Evolutionary conservation across 2,888 invertebrate genomes (phyloP).

Genomic region (Cheiracanthium punctorium): DNA sequence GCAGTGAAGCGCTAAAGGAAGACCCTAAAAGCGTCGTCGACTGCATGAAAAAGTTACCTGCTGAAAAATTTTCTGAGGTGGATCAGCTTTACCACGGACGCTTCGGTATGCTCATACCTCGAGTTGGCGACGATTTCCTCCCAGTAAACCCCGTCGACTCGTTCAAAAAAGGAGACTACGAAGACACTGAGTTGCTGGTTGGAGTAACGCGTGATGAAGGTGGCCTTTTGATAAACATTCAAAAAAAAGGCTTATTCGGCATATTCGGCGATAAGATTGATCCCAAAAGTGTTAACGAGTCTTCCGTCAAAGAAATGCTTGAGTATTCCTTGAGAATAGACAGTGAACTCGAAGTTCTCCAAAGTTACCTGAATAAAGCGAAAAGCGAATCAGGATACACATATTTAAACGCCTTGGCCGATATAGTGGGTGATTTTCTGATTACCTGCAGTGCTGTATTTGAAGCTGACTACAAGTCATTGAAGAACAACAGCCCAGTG

Average conservation of each 20-base stretch:
- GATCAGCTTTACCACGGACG: too few species aligned
- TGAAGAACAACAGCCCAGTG: slow-evolving; percentile 40
- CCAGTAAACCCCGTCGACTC: not conserved
- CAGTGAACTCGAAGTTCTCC: too few species aligned
- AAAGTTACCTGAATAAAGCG: too few species aligned
- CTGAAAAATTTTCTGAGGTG: too few species aligned
- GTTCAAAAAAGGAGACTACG: not conserved
- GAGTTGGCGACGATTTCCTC: not conserved
- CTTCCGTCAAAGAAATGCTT: too few species aligned
- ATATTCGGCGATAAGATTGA: too few species aligned
- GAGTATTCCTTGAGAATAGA: too few species aligned
- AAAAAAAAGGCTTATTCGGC: too few species aligned
- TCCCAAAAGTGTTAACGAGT: too few species aligned
- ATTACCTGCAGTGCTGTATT: slow-evolving; percentile 44
- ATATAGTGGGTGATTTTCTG: slow-evolving; percentile 53
- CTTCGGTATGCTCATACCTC: not conserved
- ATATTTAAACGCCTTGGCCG: slow-evolving; percentile 18
- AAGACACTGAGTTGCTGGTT: slow-evolving; percentile 52
- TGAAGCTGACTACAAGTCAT: slow-evolving; percentile 47
- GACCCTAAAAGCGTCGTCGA: not conserved
- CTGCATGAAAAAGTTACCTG: not conserved
- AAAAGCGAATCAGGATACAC: too few species aligned
- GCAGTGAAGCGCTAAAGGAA: not conserved
- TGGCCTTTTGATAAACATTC: slow-evolving; percentile 49
- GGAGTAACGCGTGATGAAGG: slow-evolving; percentile 68